Conservation (phyloP, 2,797 vertebrate genomes). For the Melanotaenia boesemani region DNA sequence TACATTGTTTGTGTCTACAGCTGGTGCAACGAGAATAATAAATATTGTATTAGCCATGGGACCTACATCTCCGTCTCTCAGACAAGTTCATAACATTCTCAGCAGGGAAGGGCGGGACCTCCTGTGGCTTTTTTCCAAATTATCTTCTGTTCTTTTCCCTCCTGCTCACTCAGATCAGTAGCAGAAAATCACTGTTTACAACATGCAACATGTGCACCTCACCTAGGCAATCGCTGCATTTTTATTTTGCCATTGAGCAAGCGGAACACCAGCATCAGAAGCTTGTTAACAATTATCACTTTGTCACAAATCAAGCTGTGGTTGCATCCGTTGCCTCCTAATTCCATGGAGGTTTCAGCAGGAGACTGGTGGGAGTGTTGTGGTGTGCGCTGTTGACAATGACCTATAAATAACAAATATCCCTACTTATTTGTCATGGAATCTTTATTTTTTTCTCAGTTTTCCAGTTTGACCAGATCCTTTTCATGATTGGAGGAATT, state of each 20-base stretch:
- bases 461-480: background rate
- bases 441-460: background rate
- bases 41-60: conserved; percentile 80
- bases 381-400: background rate
- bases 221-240: conserved; percentile 50
- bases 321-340: conserved; percentile 38
- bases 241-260: conserved; percentile 65
- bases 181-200: conserved; percentile 49
- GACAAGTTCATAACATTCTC: conserved; percentile 83
- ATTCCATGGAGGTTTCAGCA: conserved; percentile 29
- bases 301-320: conserved; percentile 62
- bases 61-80: conserved; percentile 71
- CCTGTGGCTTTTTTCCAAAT: conserved; percentile 66
- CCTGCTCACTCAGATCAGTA: conserved; percentile 58
- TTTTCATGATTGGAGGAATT: background rate
- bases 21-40: conserved; percentile 72
- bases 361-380: conserved; percentile 6
- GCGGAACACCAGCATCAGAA: conserved; percentile 61
- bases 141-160: conserved; percentile 62
- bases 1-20: conserved; percentile 81
- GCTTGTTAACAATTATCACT: conserved; percentile 69
- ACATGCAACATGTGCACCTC: conserved; percentile 48
- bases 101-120: conserved; percentile 74
- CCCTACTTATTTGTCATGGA: background rate
- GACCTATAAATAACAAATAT: conserved; percentile 4